Evolutionary conservation across 2,113 vertebrate genomes (phyloP).

Genomic region (Sterrhoptilus dennistouni): DNA sequence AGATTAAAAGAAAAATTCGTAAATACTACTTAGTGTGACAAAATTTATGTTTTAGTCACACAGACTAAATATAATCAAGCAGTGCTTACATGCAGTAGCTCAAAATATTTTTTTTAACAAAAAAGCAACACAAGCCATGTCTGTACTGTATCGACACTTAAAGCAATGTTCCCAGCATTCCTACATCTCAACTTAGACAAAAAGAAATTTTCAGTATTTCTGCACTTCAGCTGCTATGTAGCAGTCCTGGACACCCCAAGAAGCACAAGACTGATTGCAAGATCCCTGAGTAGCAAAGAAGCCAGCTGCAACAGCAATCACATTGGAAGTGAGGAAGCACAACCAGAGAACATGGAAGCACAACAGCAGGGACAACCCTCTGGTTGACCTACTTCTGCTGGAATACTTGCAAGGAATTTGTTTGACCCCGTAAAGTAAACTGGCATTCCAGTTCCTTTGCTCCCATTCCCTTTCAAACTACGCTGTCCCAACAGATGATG

Average conservation of each 20-base stretch:
- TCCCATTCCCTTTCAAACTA: neutral
- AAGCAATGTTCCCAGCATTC: neutral
- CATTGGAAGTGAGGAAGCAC: accelerated
- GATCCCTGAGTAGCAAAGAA: neutral
- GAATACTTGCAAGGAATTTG: neutral
- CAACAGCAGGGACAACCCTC: accelerated
- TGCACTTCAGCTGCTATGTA: neutral
- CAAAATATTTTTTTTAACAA: neutral
- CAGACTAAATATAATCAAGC: neutral
- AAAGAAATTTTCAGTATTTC: neutral
- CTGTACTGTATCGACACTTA: neutral
- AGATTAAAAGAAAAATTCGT: neutral
- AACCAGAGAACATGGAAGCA: neutral
- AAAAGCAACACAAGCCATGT: neutral
- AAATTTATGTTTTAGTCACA: neutral
- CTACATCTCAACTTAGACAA: neutral
- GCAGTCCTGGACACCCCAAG: neutral
- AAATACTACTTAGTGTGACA: neutral
- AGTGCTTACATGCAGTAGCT: neutral
- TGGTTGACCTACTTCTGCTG: neutral
- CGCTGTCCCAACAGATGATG: neutral
- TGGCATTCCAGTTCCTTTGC: neutral
- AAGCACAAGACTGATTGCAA: neutral
- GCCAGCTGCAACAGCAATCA: accelerated
- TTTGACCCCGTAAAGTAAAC: neutral